Base-by-base conservation (phyloP, 2,888 invertebrate species). In the Ligdia adustata region DNA sequence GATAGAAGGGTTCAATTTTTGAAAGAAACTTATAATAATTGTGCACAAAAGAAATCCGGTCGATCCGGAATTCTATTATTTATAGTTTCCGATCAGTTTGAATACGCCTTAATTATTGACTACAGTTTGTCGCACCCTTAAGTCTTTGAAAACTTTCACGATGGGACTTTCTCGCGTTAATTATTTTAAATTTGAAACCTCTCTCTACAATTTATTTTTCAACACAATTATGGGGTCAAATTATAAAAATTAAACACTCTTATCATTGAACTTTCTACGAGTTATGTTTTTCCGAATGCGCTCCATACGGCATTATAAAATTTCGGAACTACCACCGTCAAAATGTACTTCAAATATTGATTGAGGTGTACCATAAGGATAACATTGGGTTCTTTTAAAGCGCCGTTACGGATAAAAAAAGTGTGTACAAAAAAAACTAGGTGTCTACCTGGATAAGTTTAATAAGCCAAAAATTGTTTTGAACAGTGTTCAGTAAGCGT, bases 41-140 rank as follows among this genome's bases (percentile, higher is more conserved):
- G 68, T 61, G 66, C 73, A 91, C 87, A 90, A 91, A 79, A 69
- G 87, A 82, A 82, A 91, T 91, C 91, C 91, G 91, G 87, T 83
- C 76, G 75, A 78, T 79, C 79, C 79, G 78, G 76, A 82, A 69
- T 84, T 84, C 82, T 83, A 83, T 88, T 88, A 87, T 88, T 89
- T 87, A 88, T 81, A 85, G 82, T 86, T 89, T 88, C 88, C 88
- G 87, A 88, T 87, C 82, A 75, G 75, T 77, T 70, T 91, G 90
- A 89, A 89, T 89, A 88, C 82, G 81, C 87, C 88, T 88, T 91
- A 91, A 91, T 91, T 90, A 90, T 89, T 79, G 82, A 70, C 81
- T 82, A 60, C 59, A 70, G 64, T 76, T 66, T 82, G 80, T 83
- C 79, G 75, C 82, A 79, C 89, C 88, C 82, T 79, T 78, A 68